Percentiles rank a stretch among this genome's conserved stretches.
These are phyloP conservation scores for Pholis gunnellus DNA, from an alignment of 2,113 vertebrate species.

Conservation along the genomic window DNA sequence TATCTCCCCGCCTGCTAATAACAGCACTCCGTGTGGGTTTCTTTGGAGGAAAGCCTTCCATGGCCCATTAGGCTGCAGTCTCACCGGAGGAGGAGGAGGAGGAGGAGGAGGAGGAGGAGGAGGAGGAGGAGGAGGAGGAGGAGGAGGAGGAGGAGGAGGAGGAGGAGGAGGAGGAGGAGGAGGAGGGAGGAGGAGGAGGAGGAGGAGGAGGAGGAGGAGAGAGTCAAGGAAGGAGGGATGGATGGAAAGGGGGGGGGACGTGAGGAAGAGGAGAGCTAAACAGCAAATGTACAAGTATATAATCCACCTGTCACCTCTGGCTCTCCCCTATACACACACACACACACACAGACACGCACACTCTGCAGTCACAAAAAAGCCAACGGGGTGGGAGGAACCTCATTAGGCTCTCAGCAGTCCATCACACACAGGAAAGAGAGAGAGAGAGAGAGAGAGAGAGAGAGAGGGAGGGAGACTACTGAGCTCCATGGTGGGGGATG, in stretches of 20 bases:
- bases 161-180: constrained; percentile 2
- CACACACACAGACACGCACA: constrained; percentile 46
- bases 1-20: constrained; percentile 70
- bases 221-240: constrained; percentile 24
- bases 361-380: constrained; percentile 63
- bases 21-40: constrained; percentile 69
- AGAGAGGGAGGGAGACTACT: constrained; percentile 35
- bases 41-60: constrained; percentile 73
- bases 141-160: neutral
- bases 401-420: constrained; percentile 78
- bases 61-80: constrained; percentile 80
- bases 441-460: constrained; percentile 23
- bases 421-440: constrained; percentile 62
- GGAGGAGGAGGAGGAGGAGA: constrained; percentile 6
- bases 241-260: neutral
- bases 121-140: constrained; percentile 6
- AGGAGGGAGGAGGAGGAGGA: neutral
- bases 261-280: constrained; percentile 63
- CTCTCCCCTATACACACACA: constrained; percentile 31
- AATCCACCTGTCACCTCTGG: constrained; percentile 80
- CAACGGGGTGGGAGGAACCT: constrained; percentile 76
- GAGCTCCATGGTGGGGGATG: constrained; percentile 51
- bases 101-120: constrained; percentile 2
- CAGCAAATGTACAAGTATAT: constrained; percentile 80
- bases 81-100: constrained; percentile 39